Evolutionary conservation across 2,113 vertebrate species (phyloP).

Genomic region (Phoenicopterus ruber): DNA sequence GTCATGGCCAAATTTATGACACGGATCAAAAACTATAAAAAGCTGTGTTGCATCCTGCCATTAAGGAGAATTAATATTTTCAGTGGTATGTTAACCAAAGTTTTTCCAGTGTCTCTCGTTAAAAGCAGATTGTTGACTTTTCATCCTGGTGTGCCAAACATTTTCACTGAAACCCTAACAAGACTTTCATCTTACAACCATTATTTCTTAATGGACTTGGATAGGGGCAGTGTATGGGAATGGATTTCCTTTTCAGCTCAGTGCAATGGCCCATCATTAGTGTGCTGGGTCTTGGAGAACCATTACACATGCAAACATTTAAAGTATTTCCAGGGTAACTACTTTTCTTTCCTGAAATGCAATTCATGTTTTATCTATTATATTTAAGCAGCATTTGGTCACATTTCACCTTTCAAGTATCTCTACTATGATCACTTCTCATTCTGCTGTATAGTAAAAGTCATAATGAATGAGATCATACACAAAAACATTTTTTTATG

Average conservation of each 20-base stretch:
- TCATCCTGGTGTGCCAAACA: constrained; percentile 77
- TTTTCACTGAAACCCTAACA: constrained; percentile 77
- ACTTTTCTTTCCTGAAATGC: constrained; percentile 65
- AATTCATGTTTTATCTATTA: constrained; percentile 74
- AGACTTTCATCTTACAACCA: constrained; percentile 80
- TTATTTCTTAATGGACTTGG: constrained; percentile 83
- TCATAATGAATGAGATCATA: constrained; percentile 67
- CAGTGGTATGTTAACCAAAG: constrained; percentile 74
- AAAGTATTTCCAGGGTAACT: constrained; percentile 75
- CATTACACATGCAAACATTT: constrained; percentile 74
- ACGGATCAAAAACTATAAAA: constrained; percentile 81
- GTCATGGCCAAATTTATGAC: constrained; percentile 78
- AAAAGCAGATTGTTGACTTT: constrained; percentile 81
- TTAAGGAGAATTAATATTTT: constrained; percentile 82
- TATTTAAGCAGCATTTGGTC: constrained; percentile 39
- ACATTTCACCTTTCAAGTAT: constrained; percentile 58
- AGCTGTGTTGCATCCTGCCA: constrained; percentile 78
- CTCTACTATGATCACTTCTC: constrained; percentile 44
- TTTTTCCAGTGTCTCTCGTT: constrained; percentile 80
- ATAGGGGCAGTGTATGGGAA: constrained; percentile 61
- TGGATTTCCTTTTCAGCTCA: constrained; percentile 74
- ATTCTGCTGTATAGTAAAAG: constrained; percentile 58
- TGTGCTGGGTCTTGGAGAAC: constrained; percentile 60
- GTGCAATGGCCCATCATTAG: constrained; percentile 68
- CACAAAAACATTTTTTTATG: constrained; percentile 42